Conservation (phyloP, 2,797 vertebrate species). For the Platyrinchus mystaceus region DNA sequence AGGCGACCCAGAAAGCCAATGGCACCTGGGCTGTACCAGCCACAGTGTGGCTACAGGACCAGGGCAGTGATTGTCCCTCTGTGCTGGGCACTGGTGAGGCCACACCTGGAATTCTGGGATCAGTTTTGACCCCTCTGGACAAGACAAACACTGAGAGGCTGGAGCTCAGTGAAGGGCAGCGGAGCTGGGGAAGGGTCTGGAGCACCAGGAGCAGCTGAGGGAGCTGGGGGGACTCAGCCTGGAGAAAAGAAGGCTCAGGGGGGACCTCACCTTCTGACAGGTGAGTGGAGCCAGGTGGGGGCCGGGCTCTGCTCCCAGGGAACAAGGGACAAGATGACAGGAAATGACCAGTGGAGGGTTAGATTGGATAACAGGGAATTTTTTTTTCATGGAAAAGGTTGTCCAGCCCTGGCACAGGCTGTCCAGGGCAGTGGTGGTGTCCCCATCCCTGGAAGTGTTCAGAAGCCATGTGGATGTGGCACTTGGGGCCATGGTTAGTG, state of each 20-base stretch:
- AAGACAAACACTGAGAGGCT: accelerated
- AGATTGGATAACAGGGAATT: not conserved
- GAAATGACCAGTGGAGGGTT: accelerated
- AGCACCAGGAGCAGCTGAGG: not conserved
- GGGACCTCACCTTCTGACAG: not conserved
- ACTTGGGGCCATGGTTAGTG: not conserved
- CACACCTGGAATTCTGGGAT: not conserved
- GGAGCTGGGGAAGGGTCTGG: not conserved
- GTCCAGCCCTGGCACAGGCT: not conserved
- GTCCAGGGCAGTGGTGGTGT: not conserved
- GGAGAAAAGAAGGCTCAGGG: not conserved
- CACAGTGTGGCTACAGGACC: not conserved
- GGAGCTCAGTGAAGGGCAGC: not conserved
- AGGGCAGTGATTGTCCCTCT: not conserved
- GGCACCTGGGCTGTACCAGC: not conserved
- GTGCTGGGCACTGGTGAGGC: not conserved
- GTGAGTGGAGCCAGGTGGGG: not conserved
- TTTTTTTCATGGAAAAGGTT: not conserved
- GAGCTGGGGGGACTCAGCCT: not conserved
- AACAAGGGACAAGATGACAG: not conserved
- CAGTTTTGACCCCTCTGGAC: not conserved
- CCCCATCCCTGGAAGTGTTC: not conserved
- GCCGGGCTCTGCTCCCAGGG: accelerated
- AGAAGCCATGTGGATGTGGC: not conserved
- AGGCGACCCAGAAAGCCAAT: not conserved